Percentiles rank a stretch among this genome's conserved stretches.
phyloP scores from a whole-genome alignment of 2,888 invertebrate species.

The Electrophaes corylata region DNA sequence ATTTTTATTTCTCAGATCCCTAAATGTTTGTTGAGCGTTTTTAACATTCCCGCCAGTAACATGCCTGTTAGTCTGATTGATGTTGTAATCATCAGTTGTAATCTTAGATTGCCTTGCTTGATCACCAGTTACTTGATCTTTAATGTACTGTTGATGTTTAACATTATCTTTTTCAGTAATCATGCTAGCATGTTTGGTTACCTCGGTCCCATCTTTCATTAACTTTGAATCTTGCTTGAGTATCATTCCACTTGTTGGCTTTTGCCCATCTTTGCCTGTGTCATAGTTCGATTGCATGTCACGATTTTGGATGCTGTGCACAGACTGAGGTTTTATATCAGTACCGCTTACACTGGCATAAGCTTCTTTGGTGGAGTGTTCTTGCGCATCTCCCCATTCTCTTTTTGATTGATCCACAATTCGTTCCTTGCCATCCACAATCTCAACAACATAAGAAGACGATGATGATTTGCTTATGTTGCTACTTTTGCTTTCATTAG shows the following conservation, averaged over 20 bases:
- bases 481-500: constrained; percentile 81
- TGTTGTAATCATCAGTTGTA: constrained; percentile 35
- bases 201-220: constrained; percentile 73
- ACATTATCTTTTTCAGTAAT: constrained; percentile 71
- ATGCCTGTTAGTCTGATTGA: constrained; percentile 33
- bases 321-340: constrained; percentile 82
- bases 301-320: constrained; percentile 79
- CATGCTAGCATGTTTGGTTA: constrained; percentile 66
- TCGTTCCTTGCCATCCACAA: constrained; percentile 86
- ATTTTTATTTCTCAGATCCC: constrained; percentile 37
- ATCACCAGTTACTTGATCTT: constrained; percentile 55
- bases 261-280: constrained; percentile 79
- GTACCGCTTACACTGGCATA: constrained; percentile 83
- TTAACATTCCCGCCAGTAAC: constrained; percentile 34
- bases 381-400: constrained; percentile 82
- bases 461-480: constrained; percentile 85
- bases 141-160: constrained; percentile 65
- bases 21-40: constrained; percentile 35
- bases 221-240: constrained; percentile 71
- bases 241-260: constrained; percentile 68
- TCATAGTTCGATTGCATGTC: constrained; percentile 84
- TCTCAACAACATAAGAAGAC: constrained; percentile 86
- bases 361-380: constrained; percentile 77
- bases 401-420: constrained; percentile 84
- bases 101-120: constrained; percentile 39